Evolutionary conservation across 53 echinoderm and acorn worm species (phyloP).

Genomic region (Echinarachnius parma): DNA sequence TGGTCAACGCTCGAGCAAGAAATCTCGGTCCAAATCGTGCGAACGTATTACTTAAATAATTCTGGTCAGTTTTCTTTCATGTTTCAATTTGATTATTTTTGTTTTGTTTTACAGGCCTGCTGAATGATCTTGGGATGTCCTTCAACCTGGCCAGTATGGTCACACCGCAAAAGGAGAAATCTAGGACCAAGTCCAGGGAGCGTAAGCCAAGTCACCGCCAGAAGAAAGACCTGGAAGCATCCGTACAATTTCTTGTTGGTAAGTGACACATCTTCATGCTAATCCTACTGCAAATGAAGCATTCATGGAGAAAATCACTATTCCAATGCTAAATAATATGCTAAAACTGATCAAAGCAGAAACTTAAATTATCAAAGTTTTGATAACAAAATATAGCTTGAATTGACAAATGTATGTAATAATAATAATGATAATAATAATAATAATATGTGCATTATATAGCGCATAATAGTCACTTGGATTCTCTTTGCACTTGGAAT

Average conservation of each 20-base stretch:
- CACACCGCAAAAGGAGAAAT: conserved; percentile 58
- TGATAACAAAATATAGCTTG: too few relatives aligned
- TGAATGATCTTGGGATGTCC: conserved; percentile 51
- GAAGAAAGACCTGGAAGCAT: conserved; percentile 66
- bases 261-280: conserved; percentile 17
- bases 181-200: conserved; percentile 59
- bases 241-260: conserved; percentile 73
- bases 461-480: too few relatives aligned
- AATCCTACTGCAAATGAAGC: too few relatives aligned
- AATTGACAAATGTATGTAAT: too few relatives aligned
- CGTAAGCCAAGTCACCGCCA: conserved; percentile 53
- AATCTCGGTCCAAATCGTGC: not conserved
- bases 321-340: too few relatives aligned
- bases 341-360: too few relatives aligned
- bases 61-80: not conserved
- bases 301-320: too few relatives aligned
- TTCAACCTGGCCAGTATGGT: conserved; percentile 98
- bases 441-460: too few relatives aligned
- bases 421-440: too few relatives aligned
- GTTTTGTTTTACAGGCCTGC: conserved; percentile 38
- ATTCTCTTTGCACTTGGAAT: too few relatives aligned
- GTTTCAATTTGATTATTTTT: not conserved
- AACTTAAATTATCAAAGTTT: too few relatives aligned
- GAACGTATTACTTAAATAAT: not conserved
- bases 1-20: not conserved